These are phyloP conservation scores for Tinea pellionella DNA, from an alignment of 2,888 invertebrate species.

Conservation along the genomic window DNA sequence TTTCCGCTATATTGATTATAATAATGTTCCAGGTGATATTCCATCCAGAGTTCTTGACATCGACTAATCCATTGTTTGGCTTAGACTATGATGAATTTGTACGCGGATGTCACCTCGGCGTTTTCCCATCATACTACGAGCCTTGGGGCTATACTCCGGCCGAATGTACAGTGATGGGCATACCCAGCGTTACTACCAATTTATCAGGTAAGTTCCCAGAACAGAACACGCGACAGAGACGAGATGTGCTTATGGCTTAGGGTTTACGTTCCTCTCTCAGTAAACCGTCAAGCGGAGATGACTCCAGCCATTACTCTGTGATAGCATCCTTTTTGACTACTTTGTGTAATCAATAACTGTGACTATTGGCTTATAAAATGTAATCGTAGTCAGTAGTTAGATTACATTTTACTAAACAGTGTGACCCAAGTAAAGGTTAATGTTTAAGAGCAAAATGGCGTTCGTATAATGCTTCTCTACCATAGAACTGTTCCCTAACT, in stretches of 20 bases:
- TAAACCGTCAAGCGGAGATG: too few species aligned
- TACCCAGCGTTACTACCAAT: constrained; percentile 98
- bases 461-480: too few species aligned
- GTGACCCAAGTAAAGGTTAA: too few species aligned
- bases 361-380: too few species aligned
- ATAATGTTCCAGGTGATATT: constrained; percentile 82
- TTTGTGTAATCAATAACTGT: too few species aligned
- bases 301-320: constrained; percentile 98
- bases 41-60: constrained; percentile 98
- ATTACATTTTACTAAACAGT: too few species aligned
- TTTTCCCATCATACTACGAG: constrained; percentile 99
- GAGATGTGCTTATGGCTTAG: neutral
- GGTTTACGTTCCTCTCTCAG: too few species aligned
- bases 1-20: neutral
- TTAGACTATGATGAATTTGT: constrained; percentile 99
- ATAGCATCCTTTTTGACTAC: too few species aligned
- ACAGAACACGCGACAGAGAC: neutral
- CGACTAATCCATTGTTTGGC: constrained; percentile 97
- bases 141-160: constrained; percentile 99
- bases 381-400: too few species aligned
- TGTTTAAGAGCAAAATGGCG: too few species aligned
- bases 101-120: constrained; percentile 97
- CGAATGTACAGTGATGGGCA: constrained; percentile 99
- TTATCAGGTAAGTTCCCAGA: constrained; percentile 75
- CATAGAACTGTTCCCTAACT: too few species aligned